Evolutionary conservation across 1,140 invertebrate species (phyloP), one percentile per base, ranked within the genome.

Genomic region (Drosophila lacteicornis): DNA sequence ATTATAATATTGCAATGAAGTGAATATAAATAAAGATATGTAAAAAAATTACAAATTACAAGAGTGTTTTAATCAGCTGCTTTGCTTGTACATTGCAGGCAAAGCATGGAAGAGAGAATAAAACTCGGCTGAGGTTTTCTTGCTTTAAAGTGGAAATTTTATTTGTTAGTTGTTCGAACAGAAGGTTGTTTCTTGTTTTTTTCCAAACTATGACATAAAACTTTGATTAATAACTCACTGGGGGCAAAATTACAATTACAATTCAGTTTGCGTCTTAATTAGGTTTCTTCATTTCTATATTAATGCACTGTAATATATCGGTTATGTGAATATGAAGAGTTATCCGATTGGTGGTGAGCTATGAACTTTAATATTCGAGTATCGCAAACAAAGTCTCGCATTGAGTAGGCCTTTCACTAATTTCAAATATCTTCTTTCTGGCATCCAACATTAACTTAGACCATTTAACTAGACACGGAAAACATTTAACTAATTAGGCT

Each of bases 1-100:
- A 91, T 91, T 82, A 91, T 91, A 91, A 91, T 80, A 88, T 83
- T 91, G 82, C 82, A 91, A 91, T 86, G 84, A 90, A 88, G 81
- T 83, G 70, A 90, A 88, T 85, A 88, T 88, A 79, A 88, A 88
- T 88, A 90, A 90, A 88, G 70, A 88, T 88, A 88, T 88, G 81
- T 84, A 87, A 87, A 86, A 84, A 85, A 75, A 59, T 84, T 77
- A 67, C 55, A 61, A 61, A 66, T 36, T 38, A 2, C 8, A 11
- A 12, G 17, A 5, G 33, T 36, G 25, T 76, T 75, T 63, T 22
- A 36, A 17, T 57, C 7, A 33, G 30, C 13, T 19, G 2, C 2
- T 15, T 45, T 33, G 7, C 38, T 40, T 4, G n/a, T n/a, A 4
- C 15, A 43, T 33, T 33, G 7, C 30, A 33, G 30, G 30, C 30